Evolutionary conservation across 2,113 vertebrate species (phyloP).

Genomic region (Zosterops pallidus): DNA sequence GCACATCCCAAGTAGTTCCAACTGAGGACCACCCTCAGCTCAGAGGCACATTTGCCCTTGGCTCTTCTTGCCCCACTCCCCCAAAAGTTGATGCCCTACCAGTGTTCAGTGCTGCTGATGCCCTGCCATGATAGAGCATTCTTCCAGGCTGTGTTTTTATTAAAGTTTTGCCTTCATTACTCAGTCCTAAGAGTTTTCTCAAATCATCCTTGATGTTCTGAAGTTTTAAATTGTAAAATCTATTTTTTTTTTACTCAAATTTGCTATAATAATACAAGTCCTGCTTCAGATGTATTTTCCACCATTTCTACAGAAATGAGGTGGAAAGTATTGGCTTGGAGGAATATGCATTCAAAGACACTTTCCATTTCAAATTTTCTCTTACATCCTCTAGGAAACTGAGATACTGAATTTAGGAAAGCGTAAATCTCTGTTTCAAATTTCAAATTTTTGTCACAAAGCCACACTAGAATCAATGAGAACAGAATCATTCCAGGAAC

Average conservation of each 20-base stretch:
- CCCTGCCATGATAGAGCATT: fast-evolving
- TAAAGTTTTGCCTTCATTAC: neutral
- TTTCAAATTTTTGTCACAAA: neutral
- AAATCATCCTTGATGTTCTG: neutral
- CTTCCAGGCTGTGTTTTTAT: neutral
- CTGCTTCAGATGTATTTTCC: neutral
- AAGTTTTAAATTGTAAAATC: neutral
- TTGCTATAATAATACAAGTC: neutral
- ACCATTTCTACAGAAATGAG: neutral
- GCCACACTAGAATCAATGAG: neutral
- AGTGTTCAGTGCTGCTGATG: neutral
- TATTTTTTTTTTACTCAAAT: neutral
- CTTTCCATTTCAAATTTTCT: neutral
- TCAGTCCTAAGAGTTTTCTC: neutral
- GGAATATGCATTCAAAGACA: neutral
- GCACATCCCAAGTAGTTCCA: neutral
- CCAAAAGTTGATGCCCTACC: neutral
- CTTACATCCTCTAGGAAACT: neutral
- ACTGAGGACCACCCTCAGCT: neutral
- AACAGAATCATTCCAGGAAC: neutral
- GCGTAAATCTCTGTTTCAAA: neutral
- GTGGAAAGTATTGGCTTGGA: neutral
- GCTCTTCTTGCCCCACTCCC: neutral
- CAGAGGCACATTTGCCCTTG: neutral
- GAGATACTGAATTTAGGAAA: neutral